Evolutionary conservation across 2,888 invertebrate species (phyloP), one percentile per base, ranked within the genome.

Genomic region (Ernsta delagoae): DNA sequence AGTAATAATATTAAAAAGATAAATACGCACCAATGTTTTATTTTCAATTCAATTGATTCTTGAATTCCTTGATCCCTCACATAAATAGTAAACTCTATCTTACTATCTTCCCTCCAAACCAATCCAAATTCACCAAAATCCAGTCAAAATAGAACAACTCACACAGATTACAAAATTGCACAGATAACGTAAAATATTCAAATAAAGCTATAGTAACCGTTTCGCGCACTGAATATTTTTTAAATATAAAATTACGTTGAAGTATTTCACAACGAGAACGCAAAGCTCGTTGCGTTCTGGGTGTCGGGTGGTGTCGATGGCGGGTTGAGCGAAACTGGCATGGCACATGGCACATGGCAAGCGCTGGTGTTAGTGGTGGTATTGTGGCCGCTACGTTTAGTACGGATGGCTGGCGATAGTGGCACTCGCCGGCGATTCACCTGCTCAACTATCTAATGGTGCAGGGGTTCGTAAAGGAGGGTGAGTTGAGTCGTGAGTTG

Each of bases 211-310:
- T 39, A 41, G 53, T 54, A 67, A 67, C 54, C 61, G 67, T 67
- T 67, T 67, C 67, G 67, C 67, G 67, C 67, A 67, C 67, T 67
- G 56, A 56, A 67, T 67, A 59, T 50, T 63, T 59, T 63, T 50
- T 57, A 69, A 67, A 56, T 48, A 50, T 67, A 50, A 68, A 68
- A 57, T 62, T 50, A 69, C 68, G 68, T 57, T 62, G 48, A 62
- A 53, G 43, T 62, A 63, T 69, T 69, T 62, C 68, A 69, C 62
- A 69, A 69, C 62, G 57, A 59, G 63, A 59, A 69, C 66, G 62
- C 50, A 61, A 68, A 66, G 59, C 65, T 61, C 59, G 62, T 69
- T 66, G 70, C 64, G 67, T 36, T 59, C 70, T 11, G 60, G 66
- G 63, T 70, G 65, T 59, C 70, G 66, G 57, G 62, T 53, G 43